These are phyloP conservation scores for Leucopternis melanops DNA, from an alignment of 2,113 vertebrate genomes.

Conservation along the genomic window DNA sequence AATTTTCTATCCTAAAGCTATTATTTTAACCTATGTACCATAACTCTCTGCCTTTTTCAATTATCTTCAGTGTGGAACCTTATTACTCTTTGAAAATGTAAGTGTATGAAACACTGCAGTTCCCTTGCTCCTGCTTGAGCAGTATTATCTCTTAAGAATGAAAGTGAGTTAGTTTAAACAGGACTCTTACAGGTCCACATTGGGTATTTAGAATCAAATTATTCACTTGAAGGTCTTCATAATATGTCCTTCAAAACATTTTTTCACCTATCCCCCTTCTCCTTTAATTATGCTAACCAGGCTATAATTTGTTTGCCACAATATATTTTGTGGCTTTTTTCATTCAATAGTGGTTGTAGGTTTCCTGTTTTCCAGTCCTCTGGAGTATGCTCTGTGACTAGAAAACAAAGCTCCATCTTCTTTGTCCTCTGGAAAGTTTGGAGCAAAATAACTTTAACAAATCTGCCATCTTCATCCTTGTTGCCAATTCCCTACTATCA, in stretches of 20 bases:
- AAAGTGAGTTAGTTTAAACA: not conserved
- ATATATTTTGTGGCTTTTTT: not conserved
- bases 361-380: not conserved
- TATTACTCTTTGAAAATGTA: conserved; percentile 11
- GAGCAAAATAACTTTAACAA: conserved; percentile 52
- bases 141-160: not conserved
- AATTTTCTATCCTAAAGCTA: conserved; percentile 23
- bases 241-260: not conserved
- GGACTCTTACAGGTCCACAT: not conserved
- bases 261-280: not conserved
- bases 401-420: not conserved
- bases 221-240: not conserved
- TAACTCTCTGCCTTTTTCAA: conserved; percentile 32
- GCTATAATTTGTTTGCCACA: not conserved
- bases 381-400: not conserved
- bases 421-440: conserved; percentile 52
- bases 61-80: conserved; percentile 40
- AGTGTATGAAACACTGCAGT: not conserved
- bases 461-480: conserved; percentile 16
- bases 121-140: not conserved
- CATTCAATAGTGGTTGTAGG: not conserved
- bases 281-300: not conserved
- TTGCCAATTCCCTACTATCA: conserved; percentile 42
- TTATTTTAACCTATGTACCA: conserved; percentile 35
- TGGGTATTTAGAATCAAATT: conserved; percentile 27